phyloP scores from a whole-genome alignment of 2,797 vertebrate species.

The Sciurus vulgaris region DNA sequence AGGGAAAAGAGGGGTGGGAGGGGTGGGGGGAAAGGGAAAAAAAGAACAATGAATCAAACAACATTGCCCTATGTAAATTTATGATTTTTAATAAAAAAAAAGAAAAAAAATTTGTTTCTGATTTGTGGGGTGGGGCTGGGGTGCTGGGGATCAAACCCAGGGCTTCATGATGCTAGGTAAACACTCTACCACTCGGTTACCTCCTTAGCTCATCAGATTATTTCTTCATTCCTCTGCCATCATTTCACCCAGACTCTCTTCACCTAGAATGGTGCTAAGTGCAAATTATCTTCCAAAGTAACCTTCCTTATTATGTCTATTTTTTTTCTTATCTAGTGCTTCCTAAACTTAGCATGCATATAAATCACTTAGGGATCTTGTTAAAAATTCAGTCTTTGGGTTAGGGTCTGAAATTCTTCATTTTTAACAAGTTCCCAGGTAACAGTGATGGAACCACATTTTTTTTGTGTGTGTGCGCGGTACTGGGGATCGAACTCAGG shows the following conservation, averaged over 20 bases:
- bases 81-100: too few relatives aligned
- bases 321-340: neutral
- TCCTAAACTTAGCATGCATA: conserved; percentile 32
- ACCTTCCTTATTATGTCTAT: neutral
- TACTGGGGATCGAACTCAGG: too few relatives aligned
- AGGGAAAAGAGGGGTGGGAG: too few relatives aligned
- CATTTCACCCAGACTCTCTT: neutral
- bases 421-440: conserved; percentile 1
- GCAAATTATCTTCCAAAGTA: neutral
- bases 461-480: too few relatives aligned
- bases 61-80: too few relatives aligned
- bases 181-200: too few relatives aligned
- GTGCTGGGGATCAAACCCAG: too few relatives aligned
- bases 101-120: neutral
- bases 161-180: too few relatives aligned
- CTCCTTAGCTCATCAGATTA: neutral
- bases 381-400: conserved; percentile 6
- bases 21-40: too few relatives aligned
- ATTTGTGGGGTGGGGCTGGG: too few relatives aligned
- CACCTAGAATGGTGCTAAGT: neutral
- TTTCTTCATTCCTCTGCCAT: neutral
- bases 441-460: neutral
- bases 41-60: too few relatives aligned
- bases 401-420: neutral
- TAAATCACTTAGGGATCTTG: neutral